phyloP scores from a whole-genome alignment of 2,113 vertebrate genomes.

The Herpetotheres cachinnans region DNA sequence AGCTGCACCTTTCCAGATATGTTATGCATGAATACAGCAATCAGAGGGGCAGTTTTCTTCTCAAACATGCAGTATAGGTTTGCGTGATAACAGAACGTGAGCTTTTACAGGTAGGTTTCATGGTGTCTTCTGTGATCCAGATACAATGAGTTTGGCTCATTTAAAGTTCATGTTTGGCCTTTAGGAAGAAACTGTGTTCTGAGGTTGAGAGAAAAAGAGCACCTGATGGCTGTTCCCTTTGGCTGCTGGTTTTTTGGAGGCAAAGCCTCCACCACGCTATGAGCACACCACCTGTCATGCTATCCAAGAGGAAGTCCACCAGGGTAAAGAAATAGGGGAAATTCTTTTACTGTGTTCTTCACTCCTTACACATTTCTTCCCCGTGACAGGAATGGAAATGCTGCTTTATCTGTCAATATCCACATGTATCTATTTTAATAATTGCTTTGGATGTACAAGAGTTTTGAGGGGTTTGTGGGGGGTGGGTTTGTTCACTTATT shows the following conservation, averaged over 20 bases:
- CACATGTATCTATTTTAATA: neutral
- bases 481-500: rapidly evolving
- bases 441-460: neutral
- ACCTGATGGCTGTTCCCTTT: neutral
- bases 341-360: neutral
- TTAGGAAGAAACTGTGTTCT: neutral
- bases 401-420: neutral
- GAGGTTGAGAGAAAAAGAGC: neutral
- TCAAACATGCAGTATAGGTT: neutral
- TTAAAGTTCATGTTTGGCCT: neutral
- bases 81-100: neutral
- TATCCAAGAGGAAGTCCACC: neutral
- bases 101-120: neutral
- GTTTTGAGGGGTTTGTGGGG: neutral
- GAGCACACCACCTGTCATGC: neutral
- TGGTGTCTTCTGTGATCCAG: neutral
- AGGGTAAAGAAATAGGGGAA: neutral
- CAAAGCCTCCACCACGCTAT: neutral
- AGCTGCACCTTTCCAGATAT: neutral
- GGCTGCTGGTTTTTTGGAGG: neutral
- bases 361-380: neutral
- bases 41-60: neutral
- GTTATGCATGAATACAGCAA: neutral
- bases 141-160: neutral
- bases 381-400: neutral